A percentile compares a stretch with the other conserved stretches of the same genome.
phyloP scores from a whole-genome alignment of 2,888 invertebrate species.

The Amaurobius ferox region DNA sequence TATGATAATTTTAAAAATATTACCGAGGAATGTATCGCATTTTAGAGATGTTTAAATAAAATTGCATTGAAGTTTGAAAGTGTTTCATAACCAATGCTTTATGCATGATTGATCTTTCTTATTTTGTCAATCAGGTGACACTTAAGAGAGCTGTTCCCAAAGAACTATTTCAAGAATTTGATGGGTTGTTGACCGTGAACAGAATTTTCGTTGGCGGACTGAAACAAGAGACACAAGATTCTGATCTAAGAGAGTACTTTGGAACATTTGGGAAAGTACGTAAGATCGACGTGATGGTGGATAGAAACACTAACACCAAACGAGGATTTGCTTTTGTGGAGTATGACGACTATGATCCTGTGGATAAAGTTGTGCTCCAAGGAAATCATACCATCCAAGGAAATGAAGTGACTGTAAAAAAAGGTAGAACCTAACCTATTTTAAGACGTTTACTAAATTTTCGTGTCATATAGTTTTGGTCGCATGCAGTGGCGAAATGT shows the following conservation, averaged over 20 bases:
- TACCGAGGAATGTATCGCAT: too few relatives aligned
- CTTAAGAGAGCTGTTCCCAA: constrained; percentile 60
- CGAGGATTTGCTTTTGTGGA: constrained; percentile 62
- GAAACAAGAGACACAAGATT: constrained; percentile 26
- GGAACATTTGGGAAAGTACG: constrained; percentile 31
- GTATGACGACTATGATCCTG: constrained; percentile 63
- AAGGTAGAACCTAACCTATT: too few relatives aligned
- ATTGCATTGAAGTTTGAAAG: too few relatives aligned
- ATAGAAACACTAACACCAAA: constrained; percentile 41
- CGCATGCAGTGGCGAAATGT: too few relatives aligned
- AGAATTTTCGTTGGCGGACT: constrained; percentile 60
- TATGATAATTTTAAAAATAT: too few relatives aligned
- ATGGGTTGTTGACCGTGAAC: constrained; percentile 51
- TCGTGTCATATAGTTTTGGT: too few relatives aligned
- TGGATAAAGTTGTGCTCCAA: constrained; percentile 54
- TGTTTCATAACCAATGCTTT: too few relatives aligned
- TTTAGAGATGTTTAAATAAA: too few relatives aligned
- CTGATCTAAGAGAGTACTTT: constrained; percentile 45
- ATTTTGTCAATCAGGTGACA: constrained; percentile 28
- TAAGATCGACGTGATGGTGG: constrained; percentile 53
- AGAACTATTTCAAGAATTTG: constrained; percentile 49
- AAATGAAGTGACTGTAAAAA: constrained; percentile 77
- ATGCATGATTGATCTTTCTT: too few relatives aligned
- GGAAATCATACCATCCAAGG: constrained; percentile 94
- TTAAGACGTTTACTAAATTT: too few relatives aligned